Evolutionary conservation across 2,888 invertebrate species (phyloP).

Genomic region (Amblyjoppa fuscipennis): DNA sequence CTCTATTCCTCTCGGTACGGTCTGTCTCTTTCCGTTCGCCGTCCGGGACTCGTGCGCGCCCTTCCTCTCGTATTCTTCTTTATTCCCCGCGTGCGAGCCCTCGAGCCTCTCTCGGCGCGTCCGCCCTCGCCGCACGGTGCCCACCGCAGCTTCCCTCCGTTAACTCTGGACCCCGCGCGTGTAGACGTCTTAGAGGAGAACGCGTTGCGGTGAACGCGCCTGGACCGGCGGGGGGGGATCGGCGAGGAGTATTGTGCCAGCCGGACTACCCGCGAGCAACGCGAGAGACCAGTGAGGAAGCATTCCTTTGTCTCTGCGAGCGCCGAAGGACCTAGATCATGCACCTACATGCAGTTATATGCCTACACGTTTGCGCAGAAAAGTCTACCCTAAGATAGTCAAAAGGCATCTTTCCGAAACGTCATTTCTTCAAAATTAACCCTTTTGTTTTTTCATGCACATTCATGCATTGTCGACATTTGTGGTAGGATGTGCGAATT

Average conservation of each 20-base stretch:
- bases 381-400: background rate
- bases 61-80: constrained; percentile 82
- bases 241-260: constrained; percentile 29
- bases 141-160: constrained; percentile 45
- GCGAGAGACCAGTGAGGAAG: constrained; percentile 75
- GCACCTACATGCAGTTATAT: constrained; percentile 4
- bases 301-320: constrained; percentile 84
- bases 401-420: background rate
- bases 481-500: background rate
- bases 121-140: constrained; percentile 67
- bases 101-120: constrained; percentile 68
- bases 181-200: constrained; percentile 43
- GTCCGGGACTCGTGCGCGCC: constrained; percentile 69
- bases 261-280: constrained; percentile 51
- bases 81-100: constrained; percentile 77
- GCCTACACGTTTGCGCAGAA: background rate
- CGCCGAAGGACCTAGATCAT: constrained; percentile 49
- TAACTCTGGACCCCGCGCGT: constrained; percentile 56
- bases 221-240: constrained; percentile 26
- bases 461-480: background rate
- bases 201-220: constrained; percentile 17
- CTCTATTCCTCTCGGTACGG: constrained; percentile 81
- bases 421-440: background rate
- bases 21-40: constrained; percentile 57
- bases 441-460: no score